Percentiles rank a stretch among this genome's conserved stretches.
Evolutionary conservation across 2,113 vertebrate genomes (phyloP).

Genomic region (Phyllostomus discolor): DNA sequence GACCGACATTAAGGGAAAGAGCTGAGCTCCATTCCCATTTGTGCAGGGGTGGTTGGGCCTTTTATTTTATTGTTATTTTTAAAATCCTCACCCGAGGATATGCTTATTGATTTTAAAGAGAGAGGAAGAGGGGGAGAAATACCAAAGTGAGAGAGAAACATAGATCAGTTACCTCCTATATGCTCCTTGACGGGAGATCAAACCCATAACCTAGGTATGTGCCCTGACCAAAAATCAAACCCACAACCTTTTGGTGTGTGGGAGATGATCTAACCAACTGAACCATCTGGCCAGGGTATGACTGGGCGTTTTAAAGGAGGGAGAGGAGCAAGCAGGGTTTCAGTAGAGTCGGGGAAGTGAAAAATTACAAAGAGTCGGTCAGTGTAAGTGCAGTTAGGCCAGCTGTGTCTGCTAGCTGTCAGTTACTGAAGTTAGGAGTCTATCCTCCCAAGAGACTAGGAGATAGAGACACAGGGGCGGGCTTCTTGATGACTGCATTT

Average conservation of each 20-base stretch:
- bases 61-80: neutral
- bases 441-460: neutral
- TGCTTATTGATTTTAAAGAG: too few species aligned
- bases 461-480: neutral
- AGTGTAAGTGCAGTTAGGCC: neutral
- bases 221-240: too few species aligned
- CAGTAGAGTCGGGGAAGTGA: neutral
- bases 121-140: too few species aligned
- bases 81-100: neutral
- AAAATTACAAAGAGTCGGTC: neutral
- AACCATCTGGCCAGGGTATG: too few species aligned
- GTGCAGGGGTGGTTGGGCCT: neutral
- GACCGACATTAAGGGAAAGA: neutral
- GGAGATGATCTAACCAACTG: too few species aligned
- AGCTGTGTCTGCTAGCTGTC: neutral
- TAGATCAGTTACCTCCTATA: too few species aligned
- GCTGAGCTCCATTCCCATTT: neutral
- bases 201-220: too few species aligned
- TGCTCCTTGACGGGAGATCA: too few species aligned
- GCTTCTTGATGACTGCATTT: constrained; percentile 17
- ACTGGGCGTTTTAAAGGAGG: neutral
- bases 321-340: neutral
- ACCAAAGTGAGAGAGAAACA: too few species aligned
- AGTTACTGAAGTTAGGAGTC: neutral
- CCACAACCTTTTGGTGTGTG: too few species aligned